Percentiles rank a stretch among this genome's conserved stretches.
Conservation (phyloP, 1,140 invertebrate species). For the Coenobita brevimanus region DNA sequence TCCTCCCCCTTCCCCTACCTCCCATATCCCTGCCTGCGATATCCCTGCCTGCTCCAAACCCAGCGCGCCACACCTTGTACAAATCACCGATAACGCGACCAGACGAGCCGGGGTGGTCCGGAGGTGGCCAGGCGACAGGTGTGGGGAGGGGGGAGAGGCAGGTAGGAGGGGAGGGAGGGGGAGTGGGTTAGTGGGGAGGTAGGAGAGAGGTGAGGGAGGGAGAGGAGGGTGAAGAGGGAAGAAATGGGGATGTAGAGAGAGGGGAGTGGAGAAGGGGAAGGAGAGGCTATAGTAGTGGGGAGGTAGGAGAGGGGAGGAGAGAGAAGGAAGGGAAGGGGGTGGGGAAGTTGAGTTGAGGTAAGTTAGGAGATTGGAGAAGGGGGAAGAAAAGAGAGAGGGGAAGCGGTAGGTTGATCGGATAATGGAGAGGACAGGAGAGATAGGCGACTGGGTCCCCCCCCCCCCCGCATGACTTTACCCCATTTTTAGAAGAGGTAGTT, state of each 20-base stretch:
- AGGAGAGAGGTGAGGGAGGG: not conserved
- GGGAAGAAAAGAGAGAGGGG: not conserved
- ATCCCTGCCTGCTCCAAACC: too few species aligned
- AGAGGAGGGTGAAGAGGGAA: not conserved
- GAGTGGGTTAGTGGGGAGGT: not conserved
- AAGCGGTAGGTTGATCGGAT: not conserved
- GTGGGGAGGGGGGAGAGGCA: not conserved
- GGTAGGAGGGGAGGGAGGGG: not conserved
- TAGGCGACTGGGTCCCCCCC: too few species aligned
- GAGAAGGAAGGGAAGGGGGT: not conserved
- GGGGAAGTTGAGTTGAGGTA: not conserved
- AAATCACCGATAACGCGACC: constrained; percentile 30
- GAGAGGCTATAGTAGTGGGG: too few species aligned
- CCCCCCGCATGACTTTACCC: too few species aligned
- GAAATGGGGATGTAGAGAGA: not conserved
- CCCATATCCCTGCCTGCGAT: too few species aligned
- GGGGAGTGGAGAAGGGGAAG: not conserved
- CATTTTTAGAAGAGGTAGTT: too few species aligned
- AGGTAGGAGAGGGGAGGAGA: not conserved
- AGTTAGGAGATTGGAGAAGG: not conserved
- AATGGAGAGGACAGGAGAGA: not conserved
- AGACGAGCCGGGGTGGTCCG: constrained; percentile 12
- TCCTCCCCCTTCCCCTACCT: too few species aligned
- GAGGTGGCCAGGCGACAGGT: too few species aligned
- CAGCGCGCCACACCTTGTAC: constrained; percentile 7